These are phyloP conservation scores for Hydractinia symbiolongicarpus DNA, from an alignment of 30 jellyfish, hydroid and myxozoan genomes.

Conservation along the genomic window DNA sequence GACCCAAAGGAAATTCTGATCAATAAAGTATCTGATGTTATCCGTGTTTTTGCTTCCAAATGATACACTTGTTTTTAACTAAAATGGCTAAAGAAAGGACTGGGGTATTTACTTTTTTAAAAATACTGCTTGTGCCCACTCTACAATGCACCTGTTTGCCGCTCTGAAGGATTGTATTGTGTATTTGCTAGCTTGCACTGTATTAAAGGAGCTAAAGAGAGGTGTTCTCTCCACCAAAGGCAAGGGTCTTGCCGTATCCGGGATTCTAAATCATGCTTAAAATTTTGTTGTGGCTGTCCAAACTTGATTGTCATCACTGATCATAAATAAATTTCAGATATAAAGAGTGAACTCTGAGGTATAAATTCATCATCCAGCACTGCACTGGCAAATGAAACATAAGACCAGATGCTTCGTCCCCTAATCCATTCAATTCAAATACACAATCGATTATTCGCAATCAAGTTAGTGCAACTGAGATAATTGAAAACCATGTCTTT, in stretches of 20 bases:
- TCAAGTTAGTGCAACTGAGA: background rate
- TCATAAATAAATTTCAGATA: background rate
- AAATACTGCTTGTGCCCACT: slow-evolving; percentile 12
- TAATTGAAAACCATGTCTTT: background rate
- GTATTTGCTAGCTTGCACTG: background rate
- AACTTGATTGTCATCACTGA: slow-evolving; percentile 23
- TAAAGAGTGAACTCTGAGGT: slow-evolving; percentile 12
- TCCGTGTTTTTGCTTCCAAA: background rate
- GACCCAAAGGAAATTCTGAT: background rate
- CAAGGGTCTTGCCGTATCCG: slow-evolving; percentile 6
- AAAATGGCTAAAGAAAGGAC: background rate
- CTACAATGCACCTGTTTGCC: background rate
- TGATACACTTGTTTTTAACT: background rate
- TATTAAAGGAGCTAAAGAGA: background rate
- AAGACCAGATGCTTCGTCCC: slow-evolving; percentile 18
- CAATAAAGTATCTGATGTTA: background rate
- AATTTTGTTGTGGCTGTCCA: background rate
- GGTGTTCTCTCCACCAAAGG: background rate
- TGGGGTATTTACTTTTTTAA: background rate
- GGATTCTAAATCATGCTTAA: slow-evolving; percentile 17
- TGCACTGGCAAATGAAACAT: slow-evolving; percentile 16
- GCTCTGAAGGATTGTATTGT: slow-evolving; percentile 8
- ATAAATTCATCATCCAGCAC: background rate
- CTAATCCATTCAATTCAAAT: background rate
- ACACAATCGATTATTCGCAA: background rate